Evolutionary conservation across 1,140 invertebrate genomes (phyloP).

Genomic region (Drosophila virilis): DNA sequence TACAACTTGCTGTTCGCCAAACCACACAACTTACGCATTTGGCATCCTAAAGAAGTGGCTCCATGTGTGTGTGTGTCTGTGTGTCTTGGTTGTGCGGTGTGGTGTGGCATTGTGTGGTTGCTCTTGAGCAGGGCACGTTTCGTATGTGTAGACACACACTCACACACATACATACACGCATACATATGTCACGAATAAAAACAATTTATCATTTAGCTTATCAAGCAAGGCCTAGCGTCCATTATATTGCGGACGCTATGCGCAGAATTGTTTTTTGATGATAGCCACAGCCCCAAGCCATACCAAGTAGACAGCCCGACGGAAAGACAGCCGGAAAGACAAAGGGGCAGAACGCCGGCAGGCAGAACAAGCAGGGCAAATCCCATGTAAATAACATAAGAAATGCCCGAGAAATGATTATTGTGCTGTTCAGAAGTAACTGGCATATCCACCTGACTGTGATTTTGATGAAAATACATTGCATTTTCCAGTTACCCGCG

Average conservation of each 20-base stretch:
- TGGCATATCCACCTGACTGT: constrained; percentile 18
- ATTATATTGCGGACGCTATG: constrained; percentile 80
- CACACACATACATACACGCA: constrained; percentile 31
- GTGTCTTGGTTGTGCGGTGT: not conserved
- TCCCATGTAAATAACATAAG: constrained; percentile 54
- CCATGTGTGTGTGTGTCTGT: constrained; percentile 6
- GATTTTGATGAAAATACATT: constrained; percentile 52
- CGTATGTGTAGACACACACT: constrained; percentile 25
- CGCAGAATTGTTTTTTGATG: constrained; percentile 81
- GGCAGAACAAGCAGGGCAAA: constrained; percentile 3
- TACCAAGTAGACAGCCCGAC: constrained; percentile 12
- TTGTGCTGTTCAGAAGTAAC: constrained; percentile 44
- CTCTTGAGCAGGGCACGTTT: constrained; percentile 21
- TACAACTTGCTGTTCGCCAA: constrained; percentile 56
- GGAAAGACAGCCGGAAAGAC: not conserved
- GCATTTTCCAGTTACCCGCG: constrained; percentile 9
- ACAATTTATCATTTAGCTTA: constrained; percentile 83
- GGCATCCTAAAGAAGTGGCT: constrained; percentile 61
- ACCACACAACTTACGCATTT: constrained; percentile 60
- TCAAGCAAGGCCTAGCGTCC: constrained; percentile 79
- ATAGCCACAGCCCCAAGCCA: constrained; percentile 52
- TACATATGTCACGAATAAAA: constrained; percentile 80
- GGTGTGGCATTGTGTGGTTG: constrained; percentile 4
- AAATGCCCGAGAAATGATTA: constrained; percentile 77
- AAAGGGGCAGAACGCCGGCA: not conserved